These are phyloP conservation scores for Anguilla anguilla DNA, from an alignment of 2,797 vertebrate species.

Conservation along the genomic window DNA sequence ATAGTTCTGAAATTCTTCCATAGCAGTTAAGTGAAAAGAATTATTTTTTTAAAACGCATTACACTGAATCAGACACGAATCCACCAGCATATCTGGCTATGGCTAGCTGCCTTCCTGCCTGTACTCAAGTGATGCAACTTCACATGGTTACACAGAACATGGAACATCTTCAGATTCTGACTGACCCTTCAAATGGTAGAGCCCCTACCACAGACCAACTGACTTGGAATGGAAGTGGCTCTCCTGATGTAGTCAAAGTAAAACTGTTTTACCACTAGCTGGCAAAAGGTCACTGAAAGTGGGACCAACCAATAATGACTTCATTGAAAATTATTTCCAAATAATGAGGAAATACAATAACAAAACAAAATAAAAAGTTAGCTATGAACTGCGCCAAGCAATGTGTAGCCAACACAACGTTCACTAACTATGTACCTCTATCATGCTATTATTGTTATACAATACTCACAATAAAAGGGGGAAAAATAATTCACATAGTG, in stretches of 20 bases:
- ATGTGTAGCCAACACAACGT: not conserved
- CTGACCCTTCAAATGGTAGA: not conserved
- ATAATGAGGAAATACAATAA: not conserved
- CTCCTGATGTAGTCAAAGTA: not conserved
- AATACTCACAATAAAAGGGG: not conserved
- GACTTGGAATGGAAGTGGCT: not conserved
- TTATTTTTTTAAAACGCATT: not conserved
- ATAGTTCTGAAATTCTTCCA: not conserved
- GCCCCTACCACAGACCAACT: not conserved
- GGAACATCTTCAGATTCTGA: not conserved
- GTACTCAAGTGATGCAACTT: constrained; percentile 85
- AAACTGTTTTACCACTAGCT: not conserved
- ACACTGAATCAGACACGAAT: constrained; percentile 85
- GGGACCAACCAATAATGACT: not conserved
- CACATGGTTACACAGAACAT: constrained; percentile 76
- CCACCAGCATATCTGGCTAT: constrained; percentile 90
- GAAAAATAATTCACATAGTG: not conserved
- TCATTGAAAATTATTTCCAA: not conserved
- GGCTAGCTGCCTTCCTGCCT: constrained; percentile 95
- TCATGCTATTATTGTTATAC: too few relatives aligned
- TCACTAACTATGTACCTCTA: not conserved
- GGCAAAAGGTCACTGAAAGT: not conserved
- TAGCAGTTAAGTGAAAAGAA: not conserved
- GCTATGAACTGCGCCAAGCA: not conserved
- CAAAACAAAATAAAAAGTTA: not conserved